Evolutionary conservation across 2,888 invertebrate species (phyloP).

Genomic region (Leptinotarsa tumamoca): DNA sequence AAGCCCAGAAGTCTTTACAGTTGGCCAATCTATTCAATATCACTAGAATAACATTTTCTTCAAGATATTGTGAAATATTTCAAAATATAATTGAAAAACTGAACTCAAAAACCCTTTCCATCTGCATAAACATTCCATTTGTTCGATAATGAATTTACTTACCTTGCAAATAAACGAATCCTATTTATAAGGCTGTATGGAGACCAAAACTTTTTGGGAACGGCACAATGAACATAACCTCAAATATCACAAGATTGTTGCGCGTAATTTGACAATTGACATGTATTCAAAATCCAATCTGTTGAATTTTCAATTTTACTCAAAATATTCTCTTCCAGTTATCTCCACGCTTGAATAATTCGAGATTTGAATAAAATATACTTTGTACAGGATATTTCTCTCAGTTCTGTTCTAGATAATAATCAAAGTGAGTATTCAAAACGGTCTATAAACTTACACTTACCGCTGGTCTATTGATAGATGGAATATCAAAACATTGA

Average conservation of each 20-base stretch:
- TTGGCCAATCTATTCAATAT: too few species aligned
- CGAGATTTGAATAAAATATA: constrained; percentile 56
- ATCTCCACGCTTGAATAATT: constrained; percentile 55
- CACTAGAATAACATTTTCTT: too few species aligned
- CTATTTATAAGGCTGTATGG: background rate
- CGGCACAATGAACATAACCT: constrained; percentile 34
- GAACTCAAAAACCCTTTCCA: too few species aligned
- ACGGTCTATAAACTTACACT: constrained; percentile 28
- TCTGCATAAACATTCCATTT: background rate
- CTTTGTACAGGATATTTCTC: constrained; percentile 52
- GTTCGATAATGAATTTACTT: background rate
- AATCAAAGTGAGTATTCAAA: constrained; percentile 25
- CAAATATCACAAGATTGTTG: constrained; percentile 24
- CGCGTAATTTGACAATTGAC: constrained; percentile 4
- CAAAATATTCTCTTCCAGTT: constrained; percentile 30
- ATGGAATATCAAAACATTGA: constrained; percentile 57
- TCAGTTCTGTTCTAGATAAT: constrained; percentile 55
- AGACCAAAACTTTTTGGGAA: constrained; percentile 16
- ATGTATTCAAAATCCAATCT: background rate
- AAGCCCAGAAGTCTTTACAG: too few species aligned
- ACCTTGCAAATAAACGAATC: background rate
- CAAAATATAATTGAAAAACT: background rate
- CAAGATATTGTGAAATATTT: background rate
- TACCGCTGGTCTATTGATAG: constrained; percentile 41
- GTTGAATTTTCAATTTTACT: constrained; percentile 20